Conservation (phyloP, 2,797 vertebrate species). For the Iguana delicatissima region DNA sequence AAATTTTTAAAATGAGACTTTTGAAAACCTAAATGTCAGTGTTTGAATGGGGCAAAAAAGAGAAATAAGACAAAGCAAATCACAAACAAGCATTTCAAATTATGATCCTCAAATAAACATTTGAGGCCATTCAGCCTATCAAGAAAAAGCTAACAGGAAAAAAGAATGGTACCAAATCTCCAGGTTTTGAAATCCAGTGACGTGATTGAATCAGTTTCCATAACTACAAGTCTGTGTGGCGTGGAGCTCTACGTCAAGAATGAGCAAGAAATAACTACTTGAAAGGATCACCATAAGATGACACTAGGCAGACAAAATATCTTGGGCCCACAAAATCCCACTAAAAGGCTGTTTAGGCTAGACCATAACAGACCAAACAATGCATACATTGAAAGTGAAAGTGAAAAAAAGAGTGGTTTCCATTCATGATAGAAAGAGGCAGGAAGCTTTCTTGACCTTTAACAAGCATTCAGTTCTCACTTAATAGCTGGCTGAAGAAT, state of each 20-base stretch:
- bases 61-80: background rate
- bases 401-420: constrained; percentile 45
- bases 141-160: background rate
- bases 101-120: background rate
- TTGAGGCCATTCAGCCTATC: background rate
- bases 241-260: constrained; percentile 17
- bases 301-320: constrained; percentile 19
- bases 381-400: constrained; percentile 63
- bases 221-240: background rate
- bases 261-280: background rate
- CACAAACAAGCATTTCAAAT: background rate
- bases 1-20: background rate
- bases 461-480: constrained; percentile 49
- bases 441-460: constrained; percentile 65
- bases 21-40: background rate
- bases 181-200: background rate
- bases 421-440: constrained; percentile 58
- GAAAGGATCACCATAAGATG: background rate
- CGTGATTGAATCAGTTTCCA: background rate
- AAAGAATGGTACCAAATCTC: background rate
- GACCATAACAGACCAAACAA: constrained; percentile 57
- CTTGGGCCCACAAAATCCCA: constrained; percentile 11
- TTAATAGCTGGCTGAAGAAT: constrained; percentile 47
- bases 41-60: background rate
- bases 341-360: constrained; percentile 43